Evolutionary conservation across 2,797 vertebrate genomes (phyloP), one percentile per base, ranked within the genome.

Genomic region (Enteromius fasciolatus): DNA sequence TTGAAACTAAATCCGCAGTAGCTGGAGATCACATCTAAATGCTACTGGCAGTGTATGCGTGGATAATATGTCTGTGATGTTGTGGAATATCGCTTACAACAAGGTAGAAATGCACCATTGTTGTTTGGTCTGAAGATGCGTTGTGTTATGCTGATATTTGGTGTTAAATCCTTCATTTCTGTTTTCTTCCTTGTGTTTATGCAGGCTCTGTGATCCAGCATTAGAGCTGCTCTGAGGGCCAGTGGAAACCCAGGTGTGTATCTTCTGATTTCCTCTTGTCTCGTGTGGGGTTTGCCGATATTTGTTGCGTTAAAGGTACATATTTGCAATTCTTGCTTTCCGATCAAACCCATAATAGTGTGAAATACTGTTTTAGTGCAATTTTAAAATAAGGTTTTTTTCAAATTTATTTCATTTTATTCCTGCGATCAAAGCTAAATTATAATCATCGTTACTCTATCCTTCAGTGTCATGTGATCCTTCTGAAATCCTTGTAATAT

Each of bases 181-280:
- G n/a, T 11, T 52, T 18, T 83, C 18, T 84, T 20, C 59, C 2
- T 78, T 61, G 74, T 68, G 28, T 85, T 36, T 66, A 5, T 28
- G 80, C 80, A 86, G 86, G 48, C 67, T 63, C 28, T 46, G 72
- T 67, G 87, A 86, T 78, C 76, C 33, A 57, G 28, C 10, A 41
- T 41, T 17, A 80, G 64, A 63, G 79, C 25, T 48, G n/a, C 6
- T 33, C 59, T 70, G 39, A 36, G 39, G n/a, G 59, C 70, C 41
- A 48, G 66, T 41, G 20, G 25, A 83, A 70, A 79, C 77, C 48
- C 59, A 83, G 75, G 80, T 84, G 44, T 67, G 86, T 76, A 68
- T 64, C 67, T 85, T 36, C 61, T 80, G 14, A 28, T 52, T 52
- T 28, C 0, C 14, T 52, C 6, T 36, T 11, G 20, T 54, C 18